These are phyloP conservation scores for Xanthostigma xanthostigma DNA, from an alignment of 2,888 invertebrate genomes.

Conservation along the genomic window DNA sequence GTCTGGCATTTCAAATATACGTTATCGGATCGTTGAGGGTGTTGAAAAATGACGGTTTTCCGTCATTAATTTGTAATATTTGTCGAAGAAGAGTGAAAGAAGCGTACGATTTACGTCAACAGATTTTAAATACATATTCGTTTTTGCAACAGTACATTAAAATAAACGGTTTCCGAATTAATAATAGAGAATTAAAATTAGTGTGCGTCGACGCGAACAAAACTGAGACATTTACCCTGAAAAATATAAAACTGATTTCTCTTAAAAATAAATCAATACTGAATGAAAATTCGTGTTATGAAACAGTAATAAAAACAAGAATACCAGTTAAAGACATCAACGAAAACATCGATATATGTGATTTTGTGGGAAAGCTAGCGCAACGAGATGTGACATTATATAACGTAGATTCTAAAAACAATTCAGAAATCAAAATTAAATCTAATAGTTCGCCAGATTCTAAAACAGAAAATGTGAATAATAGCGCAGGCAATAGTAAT, in stretches of 20 bases:
- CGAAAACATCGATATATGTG: too few species aligned
- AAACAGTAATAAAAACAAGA: conserved; percentile 2
- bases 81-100: conserved; percentile 2
- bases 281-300: conserved; percentile 11
- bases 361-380: too few species aligned
- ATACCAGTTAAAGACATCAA: not conserved
- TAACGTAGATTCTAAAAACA: too few species aligned
- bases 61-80: not conserved
- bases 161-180: not conserved
- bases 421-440: too few species aligned
- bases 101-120: not conserved
- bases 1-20: not conserved
- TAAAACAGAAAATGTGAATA: too few species aligned
- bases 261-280: too few species aligned
- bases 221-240: conserved; percentile 1
- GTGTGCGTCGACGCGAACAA: conserved; percentile 2
- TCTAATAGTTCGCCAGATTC: too few species aligned
- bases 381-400: too few species aligned
- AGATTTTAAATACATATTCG: conserved; percentile 1
- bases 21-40: conserved; percentile 1
- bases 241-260: not conserved
- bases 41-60: conserved; percentile 1
- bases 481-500: too few species aligned
- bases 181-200: not conserved
- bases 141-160: not conserved